phyloP scores from a whole-genome alignment of 2,797 vertebrate genomes.

The Triplophysa bombifrons region DNA sequence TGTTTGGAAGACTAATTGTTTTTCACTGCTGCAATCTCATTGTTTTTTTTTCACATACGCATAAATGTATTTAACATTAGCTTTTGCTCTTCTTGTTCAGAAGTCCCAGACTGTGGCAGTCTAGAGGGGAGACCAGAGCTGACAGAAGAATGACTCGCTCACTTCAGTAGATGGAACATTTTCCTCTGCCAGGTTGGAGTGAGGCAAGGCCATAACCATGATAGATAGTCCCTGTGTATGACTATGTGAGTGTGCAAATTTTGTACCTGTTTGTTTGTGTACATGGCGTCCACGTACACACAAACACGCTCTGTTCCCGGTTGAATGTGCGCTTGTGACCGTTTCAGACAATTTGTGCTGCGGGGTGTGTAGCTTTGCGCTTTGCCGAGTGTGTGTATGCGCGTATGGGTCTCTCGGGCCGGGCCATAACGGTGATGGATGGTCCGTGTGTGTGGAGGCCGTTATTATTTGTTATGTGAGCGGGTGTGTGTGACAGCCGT shows the following conservation, averaged over 20 bases:
- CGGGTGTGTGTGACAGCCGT: constrained; percentile 80
- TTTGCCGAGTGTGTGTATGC: constrained; percentile 62
- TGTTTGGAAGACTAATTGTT: constrained; percentile 87
- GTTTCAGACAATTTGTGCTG: constrained; percentile 52
- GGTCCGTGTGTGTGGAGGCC: constrained; percentile 88
- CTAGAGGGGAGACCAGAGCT: not conserved
- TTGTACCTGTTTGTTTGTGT: constrained; percentile 37
- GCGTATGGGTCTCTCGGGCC: constrained; percentile 78
- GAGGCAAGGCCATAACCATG: constrained; percentile 60
- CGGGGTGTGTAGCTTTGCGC: constrained; percentile 60
- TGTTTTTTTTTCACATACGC: not conserved
- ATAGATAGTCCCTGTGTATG: constrained; percentile 59
- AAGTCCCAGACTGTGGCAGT: constrained; percentile 34
- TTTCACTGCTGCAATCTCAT: constrained; percentile 79
- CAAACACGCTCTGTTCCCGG: constrained; percentile 14
- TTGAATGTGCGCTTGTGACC: constrained; percentile 37
- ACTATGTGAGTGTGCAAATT: constrained; percentile 36
- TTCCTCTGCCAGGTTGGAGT: constrained; percentile 60
- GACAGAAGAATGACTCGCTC: constrained; percentile 38
- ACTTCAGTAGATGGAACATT: constrained; percentile 60
- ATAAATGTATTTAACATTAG: constrained; percentile 51
- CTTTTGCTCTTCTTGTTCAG: constrained; percentile 84
- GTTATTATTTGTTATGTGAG: constrained; percentile 85
- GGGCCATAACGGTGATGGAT: constrained; percentile 94
- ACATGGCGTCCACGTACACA: constrained; percentile 24